Evolutionary conservation across 2,797 vertebrate species (phyloP), one percentile per base, ranked within the genome.

Genomic region (Kryptolebias ocellatus): DNA sequence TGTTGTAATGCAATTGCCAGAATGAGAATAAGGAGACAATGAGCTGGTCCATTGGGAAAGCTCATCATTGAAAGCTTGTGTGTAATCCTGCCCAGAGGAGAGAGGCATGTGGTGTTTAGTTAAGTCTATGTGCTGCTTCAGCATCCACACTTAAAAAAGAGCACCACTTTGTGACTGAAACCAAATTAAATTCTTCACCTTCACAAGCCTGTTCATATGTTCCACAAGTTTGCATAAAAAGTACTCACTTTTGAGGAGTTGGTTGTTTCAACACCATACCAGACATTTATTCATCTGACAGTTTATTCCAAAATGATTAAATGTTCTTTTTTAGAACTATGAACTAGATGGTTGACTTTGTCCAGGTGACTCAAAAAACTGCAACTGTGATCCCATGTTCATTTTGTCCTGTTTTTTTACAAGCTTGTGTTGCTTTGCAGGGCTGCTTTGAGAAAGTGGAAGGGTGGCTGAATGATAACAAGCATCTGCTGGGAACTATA

Each of bases 381-480:
- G 62, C 59, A 39, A 8, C 11, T 55, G 42, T 59, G 63, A 37
- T 66, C 55, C 42, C 64, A 46, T 14, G 8, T 52, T 54, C 63
- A 14, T 72, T 57, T 49, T 31, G n/a, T 16, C 12, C 5, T 51
- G 60, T 72, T 53, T n/a, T 14, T 18, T 79, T n/a, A 80, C 34
- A 15, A 45, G 52, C 8, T 47, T 71, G 27, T 60, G 5, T 60
- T 72, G 0, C 61, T 58, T 76, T 55, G 51, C 83, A 99, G 98
- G 98, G 98, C 28, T 99, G 97, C 92, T 99, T 96, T 0, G 95
- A 97, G 74, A 96, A 95, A 86, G 95, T 98, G 81, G 96, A 96
- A 87, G 94, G 92, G 72, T 99, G 97, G 96, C 94, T 99, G 60
- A 95, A 96, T 64, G 95, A 98, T 64, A 98, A 98, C 74, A 98